phyloP scores from a whole-genome alignment of 1,140 invertebrate species.

The Diploscapter pachys region DNA sequence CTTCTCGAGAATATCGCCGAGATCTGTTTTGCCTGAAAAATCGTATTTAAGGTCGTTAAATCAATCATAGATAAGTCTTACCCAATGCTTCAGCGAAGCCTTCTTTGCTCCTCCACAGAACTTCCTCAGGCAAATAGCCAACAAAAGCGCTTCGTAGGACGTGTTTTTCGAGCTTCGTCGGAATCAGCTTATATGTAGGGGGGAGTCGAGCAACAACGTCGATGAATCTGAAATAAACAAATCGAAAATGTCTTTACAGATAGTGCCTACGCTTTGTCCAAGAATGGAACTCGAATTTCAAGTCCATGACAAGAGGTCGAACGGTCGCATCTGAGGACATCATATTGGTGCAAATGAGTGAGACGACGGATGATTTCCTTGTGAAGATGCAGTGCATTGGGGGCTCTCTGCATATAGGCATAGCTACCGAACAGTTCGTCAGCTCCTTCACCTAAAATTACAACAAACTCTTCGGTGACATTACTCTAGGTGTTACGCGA shows the following conservation, averaged over 20 bases:
- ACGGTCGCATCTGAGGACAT: constrained; percentile 55
- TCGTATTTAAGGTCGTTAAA: neutral
- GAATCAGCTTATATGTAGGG: constrained; percentile 51
- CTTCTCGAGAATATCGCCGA: constrained; percentile 46
- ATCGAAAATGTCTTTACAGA: no score
- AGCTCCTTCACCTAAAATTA: constrained; percentile 51
- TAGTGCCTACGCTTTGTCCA: constrained; percentile 42
- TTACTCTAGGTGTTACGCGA: no score
- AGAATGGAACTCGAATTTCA: constrained; percentile 56
- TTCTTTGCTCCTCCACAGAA: constrained; percentile 57
- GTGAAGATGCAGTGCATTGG: constrained; percentile 51
- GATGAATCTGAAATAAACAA: constrained; percentile 37
- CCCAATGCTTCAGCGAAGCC: constrained; percentile 56
- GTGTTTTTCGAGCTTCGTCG: constrained; percentile 51
- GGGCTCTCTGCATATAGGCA: constrained; percentile 56
- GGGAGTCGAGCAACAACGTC: constrained; percentile 50
- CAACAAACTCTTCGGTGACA: no score
- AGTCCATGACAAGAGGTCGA: constrained; percentile 57
- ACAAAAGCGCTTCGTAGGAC: constrained; percentile 51
- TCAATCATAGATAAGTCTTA: neutral
- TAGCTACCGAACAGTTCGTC: constrained; percentile 59
- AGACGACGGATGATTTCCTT: constrained; percentile 53
- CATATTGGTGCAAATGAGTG: constrained; percentile 53
- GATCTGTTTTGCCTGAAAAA: constrained; percentile 46
- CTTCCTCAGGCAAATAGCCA: constrained; percentile 53